Evolutionary conservation across 1,140 invertebrate genomes (phyloP).

Genomic region (Helicoverpa zea): DNA sequence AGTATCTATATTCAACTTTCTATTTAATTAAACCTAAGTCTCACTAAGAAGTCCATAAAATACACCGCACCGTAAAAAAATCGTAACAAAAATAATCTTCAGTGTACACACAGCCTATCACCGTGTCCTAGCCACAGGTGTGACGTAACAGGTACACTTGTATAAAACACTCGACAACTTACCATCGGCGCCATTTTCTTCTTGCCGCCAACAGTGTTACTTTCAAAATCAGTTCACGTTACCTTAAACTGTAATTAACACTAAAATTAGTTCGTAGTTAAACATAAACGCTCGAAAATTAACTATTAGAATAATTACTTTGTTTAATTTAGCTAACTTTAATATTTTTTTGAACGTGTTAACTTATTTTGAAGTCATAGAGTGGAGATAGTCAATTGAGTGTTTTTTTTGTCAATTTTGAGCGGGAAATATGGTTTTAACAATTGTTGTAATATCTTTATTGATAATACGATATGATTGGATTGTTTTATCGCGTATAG

Average conservation of each 20-base stretch:
- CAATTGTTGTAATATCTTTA: conserved; percentile 47
- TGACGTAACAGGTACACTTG: conserved; percentile 80
- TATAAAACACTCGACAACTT: conserved; percentile 78
- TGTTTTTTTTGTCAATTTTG: conserved; percentile 4
- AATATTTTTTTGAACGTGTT: conserved; percentile 27
- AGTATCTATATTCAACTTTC: too few relatives aligned
- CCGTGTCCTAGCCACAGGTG: conserved; percentile 72
- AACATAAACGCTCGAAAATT: conserved; percentile 21
- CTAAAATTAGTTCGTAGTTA: conserved; percentile 56
- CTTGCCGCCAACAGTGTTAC: conserved; percentile 65
- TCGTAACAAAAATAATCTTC: background rate
- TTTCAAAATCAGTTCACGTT: conserved; percentile 60
- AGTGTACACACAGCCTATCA: conserved; percentile 58
- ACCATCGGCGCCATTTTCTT: conserved; percentile 76
- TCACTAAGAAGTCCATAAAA: too few relatives aligned
- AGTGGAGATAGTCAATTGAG: conserved; percentile 9
- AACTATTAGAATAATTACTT: conserved; percentile 36
- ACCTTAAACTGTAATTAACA: conserved; percentile 71
- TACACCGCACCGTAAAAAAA: too few relatives aligned
- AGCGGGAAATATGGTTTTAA: conserved; percentile 65
- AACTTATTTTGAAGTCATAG: background rate
- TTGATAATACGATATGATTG: conserved; percentile 60
- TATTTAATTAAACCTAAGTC: too few relatives aligned
- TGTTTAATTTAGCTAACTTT: background rate
- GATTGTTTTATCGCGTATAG: conserved; percentile 63